A percentile compares a stretch with the other conserved stretches of the same genome.
Evolutionary conservation across 2,113 vertebrate species (phyloP).

Genomic region (Entelurus aequoreus): DNA sequence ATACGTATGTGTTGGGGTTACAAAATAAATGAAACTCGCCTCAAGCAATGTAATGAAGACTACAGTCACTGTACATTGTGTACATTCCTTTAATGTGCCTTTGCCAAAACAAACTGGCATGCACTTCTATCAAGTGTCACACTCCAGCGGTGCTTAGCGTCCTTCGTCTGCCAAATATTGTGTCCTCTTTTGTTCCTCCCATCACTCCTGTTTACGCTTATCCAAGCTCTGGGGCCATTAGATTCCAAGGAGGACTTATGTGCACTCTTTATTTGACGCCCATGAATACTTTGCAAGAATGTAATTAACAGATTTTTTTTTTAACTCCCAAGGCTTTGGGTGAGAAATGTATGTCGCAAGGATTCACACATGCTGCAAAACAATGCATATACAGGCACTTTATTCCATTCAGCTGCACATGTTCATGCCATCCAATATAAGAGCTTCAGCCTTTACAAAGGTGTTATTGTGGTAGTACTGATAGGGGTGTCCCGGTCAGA

Average conservation of each 20-base stretch:
- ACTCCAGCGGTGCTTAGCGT: background rate
- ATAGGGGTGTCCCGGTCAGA: too few species aligned
- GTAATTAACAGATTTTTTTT: slow-evolving; percentile 5
- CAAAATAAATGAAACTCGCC: too few species aligned
- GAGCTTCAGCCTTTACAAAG: background rate
- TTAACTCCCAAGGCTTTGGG: background rate
- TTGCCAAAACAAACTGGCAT: background rate
- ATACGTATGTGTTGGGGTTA: too few species aligned
- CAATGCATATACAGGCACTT: background rate
- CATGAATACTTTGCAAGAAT: background rate
- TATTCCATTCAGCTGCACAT: background rate
- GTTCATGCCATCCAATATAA: background rate
- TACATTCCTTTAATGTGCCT: background rate
- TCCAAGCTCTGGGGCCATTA: slow-evolving; percentile 21
- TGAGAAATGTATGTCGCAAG: slow-evolving; percentile 10
- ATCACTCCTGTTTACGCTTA: slow-evolving; percentile 7
- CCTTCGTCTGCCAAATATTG: background rate
- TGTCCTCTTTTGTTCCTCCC: slow-evolving; percentile 9
- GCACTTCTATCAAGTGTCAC: background rate
- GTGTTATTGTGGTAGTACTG: too few species aligned
- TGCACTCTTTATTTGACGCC: background rate
- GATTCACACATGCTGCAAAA: background rate
- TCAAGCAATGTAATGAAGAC: too few species aligned
- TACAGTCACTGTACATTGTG: background rate
- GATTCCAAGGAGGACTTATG: slow-evolving; percentile 8